Percentiles rank a stretch among this genome's conserved stretches.
These are phyloP conservation scores for Cosmia pyralina DNA, from an alignment of 2,888 invertebrate genomes.

Conservation along the genomic window DNA sequence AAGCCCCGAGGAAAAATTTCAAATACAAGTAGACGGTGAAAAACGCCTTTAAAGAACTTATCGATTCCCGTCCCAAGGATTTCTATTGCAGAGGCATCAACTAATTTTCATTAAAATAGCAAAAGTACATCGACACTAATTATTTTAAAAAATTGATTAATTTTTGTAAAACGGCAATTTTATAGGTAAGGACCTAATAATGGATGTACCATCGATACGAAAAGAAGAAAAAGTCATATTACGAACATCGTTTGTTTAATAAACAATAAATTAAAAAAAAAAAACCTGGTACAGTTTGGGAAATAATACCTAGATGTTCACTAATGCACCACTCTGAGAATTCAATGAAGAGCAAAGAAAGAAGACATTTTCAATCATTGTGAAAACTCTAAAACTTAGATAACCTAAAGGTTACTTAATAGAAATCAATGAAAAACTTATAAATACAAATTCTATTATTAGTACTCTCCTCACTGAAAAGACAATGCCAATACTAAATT, in stretches of 20 bases:
- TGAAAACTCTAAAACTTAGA: not conserved
- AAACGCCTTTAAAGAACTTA: no score
- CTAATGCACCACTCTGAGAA: not conserved
- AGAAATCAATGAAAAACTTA: not conserved
- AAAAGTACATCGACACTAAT: no score
- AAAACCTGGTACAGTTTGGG: not conserved
- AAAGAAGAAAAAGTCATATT: not conserved
- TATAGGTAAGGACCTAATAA: not conserved
- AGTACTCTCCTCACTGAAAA: not conserved
- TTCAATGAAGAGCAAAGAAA: not conserved
- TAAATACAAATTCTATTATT: not conserved
- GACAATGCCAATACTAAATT: constrained; percentile 27
- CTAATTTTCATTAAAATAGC: no score
- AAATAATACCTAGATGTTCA: not conserved
- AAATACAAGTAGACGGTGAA: no score
- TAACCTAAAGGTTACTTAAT: not conserved
- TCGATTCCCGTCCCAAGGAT: no score
- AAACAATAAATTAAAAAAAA: not conserved
- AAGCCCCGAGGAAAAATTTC: no score
- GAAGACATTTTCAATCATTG: no score
- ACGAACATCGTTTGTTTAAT: not conserved
- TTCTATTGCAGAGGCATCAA: no score
- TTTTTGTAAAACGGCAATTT: no score
- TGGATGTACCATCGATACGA: not conserved
- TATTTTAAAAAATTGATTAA: no score